Conservation (phyloP, 2,888 invertebrate genomes). For the Cheilosia soror region DNA sequence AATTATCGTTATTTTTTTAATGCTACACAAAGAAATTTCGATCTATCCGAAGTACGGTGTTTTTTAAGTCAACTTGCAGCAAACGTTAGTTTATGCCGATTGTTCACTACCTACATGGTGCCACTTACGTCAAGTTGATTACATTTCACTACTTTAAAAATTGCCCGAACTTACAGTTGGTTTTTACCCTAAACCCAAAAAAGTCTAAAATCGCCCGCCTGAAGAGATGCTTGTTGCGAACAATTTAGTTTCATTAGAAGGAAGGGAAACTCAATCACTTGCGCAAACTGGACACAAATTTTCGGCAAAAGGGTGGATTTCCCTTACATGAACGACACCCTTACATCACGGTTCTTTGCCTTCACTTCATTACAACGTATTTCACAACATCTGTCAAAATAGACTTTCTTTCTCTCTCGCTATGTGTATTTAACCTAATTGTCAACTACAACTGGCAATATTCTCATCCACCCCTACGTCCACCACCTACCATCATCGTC, state of each 20-base stretch:
- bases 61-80: no score
- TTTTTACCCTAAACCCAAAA: neutral
- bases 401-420: neutral
- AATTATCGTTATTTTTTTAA: no score
- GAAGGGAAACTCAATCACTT: neutral
- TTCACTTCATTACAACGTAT: constrained; percentile 9
- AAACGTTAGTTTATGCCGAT: no score
- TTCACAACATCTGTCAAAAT: constrained; percentile 38
- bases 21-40: no score
- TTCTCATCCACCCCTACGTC: constrained; percentile 43
- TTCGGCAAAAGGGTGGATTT: neutral
- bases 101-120: neutral
- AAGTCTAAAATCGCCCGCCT: neutral
- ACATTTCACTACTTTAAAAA: neutral
- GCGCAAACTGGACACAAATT: neutral
- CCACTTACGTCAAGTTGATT: neutral
- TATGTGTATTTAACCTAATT: constrained; percentile 62
- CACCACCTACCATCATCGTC: constrained; percentile 10
- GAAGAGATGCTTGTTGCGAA: neutral
- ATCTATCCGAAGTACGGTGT: no score
- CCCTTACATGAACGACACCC: neutral
- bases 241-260: neutral
- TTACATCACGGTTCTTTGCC: neutral
- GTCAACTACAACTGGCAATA: constrained; percentile 49
- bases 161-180: neutral